Percentiles rank a stretch among this genome's conserved stretches.
Evolutionary conservation across 2,797 vertebrate genomes (phyloP).

Genomic region (Anabas testudineus): DNA sequence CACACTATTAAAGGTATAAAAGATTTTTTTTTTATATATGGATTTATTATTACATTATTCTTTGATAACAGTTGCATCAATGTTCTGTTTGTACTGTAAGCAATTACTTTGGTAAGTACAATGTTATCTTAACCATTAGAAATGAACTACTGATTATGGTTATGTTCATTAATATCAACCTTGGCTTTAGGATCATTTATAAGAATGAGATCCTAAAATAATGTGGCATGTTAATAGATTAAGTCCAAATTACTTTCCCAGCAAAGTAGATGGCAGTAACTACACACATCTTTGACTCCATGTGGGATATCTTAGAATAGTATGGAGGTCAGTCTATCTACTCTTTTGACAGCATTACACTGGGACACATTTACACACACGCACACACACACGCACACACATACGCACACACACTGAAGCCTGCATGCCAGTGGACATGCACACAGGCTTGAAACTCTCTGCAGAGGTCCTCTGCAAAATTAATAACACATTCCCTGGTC

Average conservation of each 20-base stretch:
- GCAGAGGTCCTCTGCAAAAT: constrained; percentile 51
- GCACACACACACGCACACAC: too few species aligned
- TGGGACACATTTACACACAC: constrained; percentile 17
- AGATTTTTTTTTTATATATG: too few species aligned
- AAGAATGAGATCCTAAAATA: too few species aligned
- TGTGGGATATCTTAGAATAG: not conserved
- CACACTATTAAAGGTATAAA: too few species aligned
- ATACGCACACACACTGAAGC: not conserved
- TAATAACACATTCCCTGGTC: constrained; percentile 48
- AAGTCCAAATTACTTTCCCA: constrained; percentile 3
- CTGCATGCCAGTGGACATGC: not conserved
- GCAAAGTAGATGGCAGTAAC: not conserved
- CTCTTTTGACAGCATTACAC: constrained; percentile 15
- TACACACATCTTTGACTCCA: constrained; percentile 1
- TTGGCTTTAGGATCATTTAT: too few species aligned
- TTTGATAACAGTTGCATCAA: too few species aligned
- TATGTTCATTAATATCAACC: too few species aligned
- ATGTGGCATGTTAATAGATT: constrained; percentile 10
- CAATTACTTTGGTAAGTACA: too few species aligned
- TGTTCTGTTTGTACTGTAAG: too few species aligned
- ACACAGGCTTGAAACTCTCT: constrained; percentile 24
- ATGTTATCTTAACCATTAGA: too few species aligned
- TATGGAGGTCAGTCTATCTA: not conserved
- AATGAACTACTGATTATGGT: too few species aligned
- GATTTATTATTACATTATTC: too few species aligned